Evolutionary conservation across 1,140 invertebrate genomes (phyloP).

Genomic region (Lucilia cuprina): DNA sequence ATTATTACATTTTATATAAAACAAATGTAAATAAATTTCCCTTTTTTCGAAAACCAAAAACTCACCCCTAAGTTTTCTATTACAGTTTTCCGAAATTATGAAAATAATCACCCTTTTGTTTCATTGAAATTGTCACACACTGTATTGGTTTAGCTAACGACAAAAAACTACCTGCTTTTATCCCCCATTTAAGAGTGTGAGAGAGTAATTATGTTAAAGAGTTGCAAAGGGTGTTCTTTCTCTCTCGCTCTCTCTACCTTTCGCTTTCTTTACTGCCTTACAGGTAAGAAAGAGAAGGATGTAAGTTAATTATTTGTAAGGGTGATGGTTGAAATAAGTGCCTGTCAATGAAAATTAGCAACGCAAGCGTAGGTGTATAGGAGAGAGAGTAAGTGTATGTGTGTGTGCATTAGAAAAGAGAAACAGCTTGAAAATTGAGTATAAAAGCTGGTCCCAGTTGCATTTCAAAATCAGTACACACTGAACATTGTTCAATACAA

Average conservation of each 20-base stretch:
- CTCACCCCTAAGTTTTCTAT: not conserved
- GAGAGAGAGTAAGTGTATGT: not conserved
- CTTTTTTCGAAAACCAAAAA: too few relatives aligned
- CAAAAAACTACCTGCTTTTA: constrained; percentile 9
- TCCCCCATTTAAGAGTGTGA: not conserved
- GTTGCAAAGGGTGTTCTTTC: not conserved
- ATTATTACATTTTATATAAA: not conserved
- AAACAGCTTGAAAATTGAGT: constrained; percentile 42
- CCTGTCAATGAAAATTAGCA: constrained; percentile 23
- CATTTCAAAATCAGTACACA: constrained; percentile 52
- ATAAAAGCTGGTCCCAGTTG: constrained; percentile 48
- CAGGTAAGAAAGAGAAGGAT: not conserved
- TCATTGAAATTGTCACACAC: constrained; percentile 22
- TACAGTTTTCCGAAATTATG: not conserved
- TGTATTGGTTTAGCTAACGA: not conserved
- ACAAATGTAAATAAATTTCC: too few relatives aligned
- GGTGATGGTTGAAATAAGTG: not conserved
- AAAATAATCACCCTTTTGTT: constrained; percentile 27
- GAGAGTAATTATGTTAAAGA: not conserved
- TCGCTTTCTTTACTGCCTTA: not conserved
- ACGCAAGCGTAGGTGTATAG: not conserved
- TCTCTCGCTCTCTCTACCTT: not conserved
- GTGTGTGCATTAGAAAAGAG: not conserved
- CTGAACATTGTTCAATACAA: constrained; percentile 2
- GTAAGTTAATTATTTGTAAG: constrained; percentile 5